phyloP scores from a whole-genome alignment of 2,113 vertebrate species.

The Hypocryptadius cinnamomeus region DNA sequence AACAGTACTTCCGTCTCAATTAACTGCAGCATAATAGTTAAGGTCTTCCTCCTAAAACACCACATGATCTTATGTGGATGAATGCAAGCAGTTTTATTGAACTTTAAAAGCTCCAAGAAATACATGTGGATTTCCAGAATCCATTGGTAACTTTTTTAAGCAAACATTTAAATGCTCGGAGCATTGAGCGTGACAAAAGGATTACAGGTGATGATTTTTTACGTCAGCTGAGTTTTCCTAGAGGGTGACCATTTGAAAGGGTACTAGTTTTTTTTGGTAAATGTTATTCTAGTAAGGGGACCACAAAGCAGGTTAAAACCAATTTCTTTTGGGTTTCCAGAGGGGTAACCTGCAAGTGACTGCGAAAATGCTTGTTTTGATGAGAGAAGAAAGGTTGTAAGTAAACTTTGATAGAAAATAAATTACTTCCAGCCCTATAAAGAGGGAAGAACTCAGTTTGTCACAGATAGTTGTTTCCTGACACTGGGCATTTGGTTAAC shows the following conservation, averaged over 20 bases:
- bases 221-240: background rate
- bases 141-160: background rate
- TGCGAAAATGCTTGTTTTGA: background rate
- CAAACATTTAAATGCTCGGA: background rate
- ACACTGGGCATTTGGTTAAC: slow-evolving; percentile 8
- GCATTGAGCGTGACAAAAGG: background rate
- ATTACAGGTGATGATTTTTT: background rate
- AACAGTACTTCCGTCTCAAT: background rate
- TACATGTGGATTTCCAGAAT: background rate
- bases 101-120: background rate
- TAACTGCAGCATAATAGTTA: background rate
- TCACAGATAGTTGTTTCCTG: slow-evolving; percentile 53
- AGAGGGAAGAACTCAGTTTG: background rate
- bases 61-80: background rate
- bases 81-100: background rate
- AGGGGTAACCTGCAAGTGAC: background rate
- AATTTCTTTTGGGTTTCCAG: background rate
- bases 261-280: background rate
- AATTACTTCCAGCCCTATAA: background rate
- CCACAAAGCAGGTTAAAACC: background rate
- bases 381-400: background rate
- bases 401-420: background rate
- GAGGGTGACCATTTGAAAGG: background rate
- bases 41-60: background rate
- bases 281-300: background rate